phyloP scores from a whole-genome alignment of 1,140 invertebrate species.

The Whitmania pigra region DNA sequence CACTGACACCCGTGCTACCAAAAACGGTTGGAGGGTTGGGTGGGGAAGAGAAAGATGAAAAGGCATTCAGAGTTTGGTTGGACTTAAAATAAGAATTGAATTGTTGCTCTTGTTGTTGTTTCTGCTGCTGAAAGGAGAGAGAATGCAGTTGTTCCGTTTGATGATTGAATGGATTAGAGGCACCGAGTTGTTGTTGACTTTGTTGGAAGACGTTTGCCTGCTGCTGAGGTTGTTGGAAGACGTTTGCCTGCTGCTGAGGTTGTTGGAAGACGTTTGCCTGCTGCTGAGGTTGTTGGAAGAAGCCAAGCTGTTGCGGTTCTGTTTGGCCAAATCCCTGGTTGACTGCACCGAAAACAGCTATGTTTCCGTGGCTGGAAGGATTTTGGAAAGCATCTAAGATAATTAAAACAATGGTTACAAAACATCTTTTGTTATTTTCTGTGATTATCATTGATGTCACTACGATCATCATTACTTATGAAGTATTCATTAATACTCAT shows the following conservation, averaged over 20 bases:
- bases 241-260: background rate
- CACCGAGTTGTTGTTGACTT: background rate
- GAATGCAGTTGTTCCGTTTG: background rate
- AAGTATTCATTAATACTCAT: no score
- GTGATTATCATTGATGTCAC: no score
- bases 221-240: background rate
- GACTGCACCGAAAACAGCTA: no score
- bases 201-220: slow-evolving; percentile 1
- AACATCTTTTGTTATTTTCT: no score
- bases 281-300: background rate
- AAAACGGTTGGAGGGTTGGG: background rate
- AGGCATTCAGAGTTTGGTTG: background rate
- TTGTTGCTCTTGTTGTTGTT: background rate
- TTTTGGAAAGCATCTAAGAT: no score
- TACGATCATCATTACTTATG: no score
- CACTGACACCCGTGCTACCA: no score
- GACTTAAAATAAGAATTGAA: background rate
- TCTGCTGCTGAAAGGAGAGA: background rate
- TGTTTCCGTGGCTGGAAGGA: no score
- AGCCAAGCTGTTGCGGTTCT: background rate
- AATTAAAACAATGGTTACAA: no score
- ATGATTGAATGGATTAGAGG: background rate
- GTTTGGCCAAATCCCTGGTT: no score
- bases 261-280: background rate
- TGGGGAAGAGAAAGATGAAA: background rate